A percentile compares a stretch with the other conserved stretches of the same genome.
Evolutionary conservation across 2,113 vertebrate species (phyloP).

Genomic region (Ascaphus truei): DNA sequence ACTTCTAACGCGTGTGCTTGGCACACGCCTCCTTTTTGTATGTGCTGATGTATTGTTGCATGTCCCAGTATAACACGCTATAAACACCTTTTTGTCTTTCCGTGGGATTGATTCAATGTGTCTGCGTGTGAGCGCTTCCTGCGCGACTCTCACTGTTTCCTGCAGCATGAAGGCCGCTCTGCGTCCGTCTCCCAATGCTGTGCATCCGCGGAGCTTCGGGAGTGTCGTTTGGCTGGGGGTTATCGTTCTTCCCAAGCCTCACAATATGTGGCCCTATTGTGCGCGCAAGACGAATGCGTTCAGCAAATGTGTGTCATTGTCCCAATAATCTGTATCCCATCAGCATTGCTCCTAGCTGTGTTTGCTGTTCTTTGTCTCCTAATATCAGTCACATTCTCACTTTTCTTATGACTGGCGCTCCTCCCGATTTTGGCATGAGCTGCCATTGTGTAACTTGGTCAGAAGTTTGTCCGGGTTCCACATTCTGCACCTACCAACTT

Average conservation of each 20-base stretch:
- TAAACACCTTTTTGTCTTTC: too few species aligned
- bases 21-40: too few species aligned
- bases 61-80: too few species aligned
- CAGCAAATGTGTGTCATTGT: neutral
- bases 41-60: too few species aligned
- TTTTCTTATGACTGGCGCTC: neutral
- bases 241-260: neutral
- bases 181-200: neutral
- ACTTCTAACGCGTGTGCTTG: too few species aligned
- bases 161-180: neutral
- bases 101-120: neutral
- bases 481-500: constrained; percentile 3
- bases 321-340: neutral
- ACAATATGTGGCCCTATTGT: neutral
- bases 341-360: neutral
- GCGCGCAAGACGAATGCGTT: neutral
- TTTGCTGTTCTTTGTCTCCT: neutral
- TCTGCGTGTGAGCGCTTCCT: too few species aligned
- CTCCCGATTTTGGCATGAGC: neutral
- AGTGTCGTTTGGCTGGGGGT: neutral
- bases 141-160: neutral
- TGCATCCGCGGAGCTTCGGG: neutral
- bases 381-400: neutral
- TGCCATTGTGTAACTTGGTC: constrained; percentile 3
- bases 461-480: constrained; percentile 20